Percentiles rank a stretch among this genome's conserved stretches.
phyloP scores from a whole-genome alignment of 1,140 invertebrate genomes.

The Drosophila baimaii region DNA sequence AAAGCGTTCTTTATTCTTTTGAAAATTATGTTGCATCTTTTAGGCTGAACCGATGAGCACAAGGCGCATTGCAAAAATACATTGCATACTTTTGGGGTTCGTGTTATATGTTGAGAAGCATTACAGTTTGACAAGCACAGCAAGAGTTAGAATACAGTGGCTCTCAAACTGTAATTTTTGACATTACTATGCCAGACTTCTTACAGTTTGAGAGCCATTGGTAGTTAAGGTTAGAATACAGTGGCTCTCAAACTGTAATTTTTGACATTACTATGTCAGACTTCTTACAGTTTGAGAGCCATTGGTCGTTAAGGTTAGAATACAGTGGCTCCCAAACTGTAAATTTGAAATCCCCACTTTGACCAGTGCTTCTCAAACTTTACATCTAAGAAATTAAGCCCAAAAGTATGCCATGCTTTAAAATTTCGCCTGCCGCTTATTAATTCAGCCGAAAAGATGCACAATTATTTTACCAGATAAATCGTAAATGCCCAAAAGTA shows the following conservation, averaged over 20 bases:
- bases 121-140: not conserved
- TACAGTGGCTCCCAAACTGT: not conserved
- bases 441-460: not conserved
- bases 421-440: too few species aligned
- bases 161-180: too few species aligned
- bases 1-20: not conserved
- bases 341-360: not conserved
- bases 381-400: not conserved
- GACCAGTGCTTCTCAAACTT: not conserved
- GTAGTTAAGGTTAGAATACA: too few species aligned
- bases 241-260: too few species aligned
- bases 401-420: not conserved
- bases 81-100: not conserved
- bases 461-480: not conserved
- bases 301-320: too few species aligned
- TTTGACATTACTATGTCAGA: too few species aligned
- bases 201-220: slow-evolving; percentile 1
- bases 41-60: not conserved
- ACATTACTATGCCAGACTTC: too few species aligned
- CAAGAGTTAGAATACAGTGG: too few species aligned
- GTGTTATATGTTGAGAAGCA: too few species aligned
- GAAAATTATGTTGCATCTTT: not conserved
- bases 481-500: not conserved
- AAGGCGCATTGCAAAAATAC: too few species aligned
- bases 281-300: slow-evolving; percentile 4